Conservation (phyloP, 1,140 invertebrate genomes). For the Cotesia typhae region DNA sequence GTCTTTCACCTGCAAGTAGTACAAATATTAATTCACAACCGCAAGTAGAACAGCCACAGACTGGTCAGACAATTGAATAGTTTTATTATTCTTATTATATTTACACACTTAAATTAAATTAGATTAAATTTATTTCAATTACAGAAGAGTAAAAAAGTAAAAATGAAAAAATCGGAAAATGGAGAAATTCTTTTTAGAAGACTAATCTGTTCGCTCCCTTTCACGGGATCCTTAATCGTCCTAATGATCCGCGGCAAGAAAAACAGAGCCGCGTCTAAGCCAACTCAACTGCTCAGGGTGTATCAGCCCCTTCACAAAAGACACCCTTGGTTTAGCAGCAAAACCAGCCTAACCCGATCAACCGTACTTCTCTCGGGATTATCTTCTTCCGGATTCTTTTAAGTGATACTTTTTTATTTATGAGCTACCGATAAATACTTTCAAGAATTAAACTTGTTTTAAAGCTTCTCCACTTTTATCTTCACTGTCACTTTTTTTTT, state of each 20-base stretch:
- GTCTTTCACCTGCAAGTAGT: constrained; percentile 79
- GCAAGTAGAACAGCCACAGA: constrained; percentile 11
- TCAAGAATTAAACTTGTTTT: background rate
- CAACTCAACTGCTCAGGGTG: constrained; percentile 48
- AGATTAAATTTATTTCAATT: background rate
- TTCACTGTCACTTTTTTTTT: no score
- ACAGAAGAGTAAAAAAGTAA: background rate
- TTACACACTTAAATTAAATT: background rate
- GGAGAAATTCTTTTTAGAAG: background rate
- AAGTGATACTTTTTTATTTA: constrained; percentile 6
- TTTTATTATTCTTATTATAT: background rate
- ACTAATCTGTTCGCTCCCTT: constrained; percentile 62
- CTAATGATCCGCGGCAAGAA: constrained; percentile 66
- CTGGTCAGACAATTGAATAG: constrained; percentile 1
- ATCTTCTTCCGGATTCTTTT: constrained; percentile 12
- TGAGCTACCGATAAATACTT: constrained; percentile 1
- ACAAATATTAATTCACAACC: background rate
- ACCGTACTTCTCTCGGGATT: constrained; percentile 41
- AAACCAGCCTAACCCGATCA: constrained; percentile 53
- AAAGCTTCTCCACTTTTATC: background rate
- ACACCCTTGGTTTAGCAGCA: constrained; percentile 33
- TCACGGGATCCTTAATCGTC: constrained; percentile 61
- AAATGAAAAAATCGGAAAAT: background rate
- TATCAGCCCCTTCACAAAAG: constrained; percentile 52
- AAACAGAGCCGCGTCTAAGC: constrained; percentile 61